Conservation (phyloP, 1,140 invertebrate genomes). For the Diabrotica virgifera region DNA sequence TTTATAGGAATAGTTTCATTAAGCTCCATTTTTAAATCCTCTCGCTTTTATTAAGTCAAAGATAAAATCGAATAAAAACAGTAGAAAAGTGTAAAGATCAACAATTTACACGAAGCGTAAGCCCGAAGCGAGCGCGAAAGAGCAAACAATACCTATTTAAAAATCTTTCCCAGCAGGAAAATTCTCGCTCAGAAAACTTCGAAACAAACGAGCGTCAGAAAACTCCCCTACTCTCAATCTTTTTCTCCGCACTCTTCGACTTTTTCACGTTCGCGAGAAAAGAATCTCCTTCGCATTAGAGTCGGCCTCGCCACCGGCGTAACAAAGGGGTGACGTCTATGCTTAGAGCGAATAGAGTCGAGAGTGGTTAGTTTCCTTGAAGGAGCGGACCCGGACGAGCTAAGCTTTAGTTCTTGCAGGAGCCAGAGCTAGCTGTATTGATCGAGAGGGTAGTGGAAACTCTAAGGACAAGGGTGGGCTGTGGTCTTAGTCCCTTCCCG, state of each 20-base stretch:
- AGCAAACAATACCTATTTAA: constrained; percentile 24
- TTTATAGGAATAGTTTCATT: too few species aligned
- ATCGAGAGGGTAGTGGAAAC: constrained; percentile 46
- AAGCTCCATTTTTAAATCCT: too few species aligned
- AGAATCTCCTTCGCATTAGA: constrained; percentile 27
- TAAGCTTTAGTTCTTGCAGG: constrained; percentile 46
- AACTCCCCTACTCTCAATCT: constrained; percentile 25
- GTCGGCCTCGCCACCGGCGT: neutral
- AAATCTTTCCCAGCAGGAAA: constrained; percentile 21
- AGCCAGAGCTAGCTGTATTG: constrained; percentile 46
- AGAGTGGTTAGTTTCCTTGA: constrained; percentile 40
- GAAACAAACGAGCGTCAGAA: constrained; percentile 6
- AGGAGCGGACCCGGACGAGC: constrained; percentile 47
- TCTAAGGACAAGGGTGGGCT: constrained; percentile 46
- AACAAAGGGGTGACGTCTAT: constrained; percentile 38
- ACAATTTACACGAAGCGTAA: constrained; percentile 2
- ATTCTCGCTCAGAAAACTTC: constrained; percentile 18
- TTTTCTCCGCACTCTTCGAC: constrained; percentile 21
- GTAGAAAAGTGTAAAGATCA: constrained; percentile 1
- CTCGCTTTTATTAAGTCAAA: too few species aligned
- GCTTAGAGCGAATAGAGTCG: constrained; percentile 30
- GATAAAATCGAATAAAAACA: constrained; percentile 11
- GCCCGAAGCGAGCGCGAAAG: constrained; percentile 14
- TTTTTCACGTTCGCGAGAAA: constrained; percentile 32
- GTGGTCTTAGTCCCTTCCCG: constrained; percentile 46